phyloP scores from a whole-genome alignment of 2,113 vertebrate species.

The Pitta sordida region DNA sequence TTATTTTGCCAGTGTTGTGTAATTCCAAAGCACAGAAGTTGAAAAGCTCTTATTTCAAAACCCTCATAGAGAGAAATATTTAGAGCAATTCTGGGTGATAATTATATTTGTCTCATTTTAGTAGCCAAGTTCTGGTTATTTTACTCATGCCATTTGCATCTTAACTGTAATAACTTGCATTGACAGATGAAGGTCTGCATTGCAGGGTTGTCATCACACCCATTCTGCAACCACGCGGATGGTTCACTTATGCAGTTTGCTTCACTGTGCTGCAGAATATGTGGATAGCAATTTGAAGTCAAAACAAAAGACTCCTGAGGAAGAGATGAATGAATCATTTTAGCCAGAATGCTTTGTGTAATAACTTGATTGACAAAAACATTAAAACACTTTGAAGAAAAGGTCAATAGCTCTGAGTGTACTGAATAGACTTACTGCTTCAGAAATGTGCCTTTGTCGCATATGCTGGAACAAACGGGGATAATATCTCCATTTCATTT shows the following conservation, averaged over 20 bases:
- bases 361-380: neutral
- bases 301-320: neutral
- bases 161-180: neutral
- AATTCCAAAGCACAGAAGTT: neutral
- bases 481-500: neutral
- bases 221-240: neutral
- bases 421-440: neutral
- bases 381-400: neutral
- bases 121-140: neutral
- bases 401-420: neutral
- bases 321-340: slow-evolving; percentile 5
- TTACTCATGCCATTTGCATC: neutral
- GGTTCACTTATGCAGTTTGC: neutral
- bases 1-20: neutral
- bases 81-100: neutral
- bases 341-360: neutral
- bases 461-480: neutral
- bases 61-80: neutral
- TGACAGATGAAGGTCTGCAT: neutral
- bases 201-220: neutral
- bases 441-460: neutral
- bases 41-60: neutral
- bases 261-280: neutral
- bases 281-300: neutral
- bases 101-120: neutral